These are phyloP conservation scores for Drosophila leontia DNA, from an alignment of 1,140 invertebrate genomes.

Conservation along the genomic window DNA sequence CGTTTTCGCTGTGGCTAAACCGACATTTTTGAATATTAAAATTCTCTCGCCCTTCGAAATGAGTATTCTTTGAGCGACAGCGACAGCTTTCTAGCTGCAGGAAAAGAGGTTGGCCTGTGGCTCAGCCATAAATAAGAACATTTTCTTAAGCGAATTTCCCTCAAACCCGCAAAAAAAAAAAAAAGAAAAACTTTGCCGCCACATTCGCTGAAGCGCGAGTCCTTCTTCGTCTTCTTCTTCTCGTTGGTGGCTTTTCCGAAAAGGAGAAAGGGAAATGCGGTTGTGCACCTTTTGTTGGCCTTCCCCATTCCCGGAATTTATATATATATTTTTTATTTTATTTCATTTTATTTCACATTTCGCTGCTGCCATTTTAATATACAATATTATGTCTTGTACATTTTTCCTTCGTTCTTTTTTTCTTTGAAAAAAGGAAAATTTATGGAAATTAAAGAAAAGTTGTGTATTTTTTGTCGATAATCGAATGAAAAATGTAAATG, in stretches of 20 bases:
- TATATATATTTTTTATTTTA: constrained; percentile 50
- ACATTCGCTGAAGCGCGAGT: constrained; percentile 38
- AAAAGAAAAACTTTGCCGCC: constrained; percentile 42
- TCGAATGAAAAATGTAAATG: constrained; percentile 50
- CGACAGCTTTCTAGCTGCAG: not conserved
- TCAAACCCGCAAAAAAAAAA: constrained; percentile 4
- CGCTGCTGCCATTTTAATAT: constrained; percentile 50
- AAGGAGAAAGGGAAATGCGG: not conserved
- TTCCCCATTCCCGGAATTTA: constrained; percentile 42
- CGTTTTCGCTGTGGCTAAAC: constrained; percentile 9
- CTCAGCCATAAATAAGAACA: constrained; percentile 66
- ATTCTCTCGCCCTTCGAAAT: constrained; percentile 37
- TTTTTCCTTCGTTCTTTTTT: constrained; percentile 18
- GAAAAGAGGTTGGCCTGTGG: constrained; percentile 24
- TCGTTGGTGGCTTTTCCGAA: constrained; percentile 6
- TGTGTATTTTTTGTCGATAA: constrained; percentile 45
- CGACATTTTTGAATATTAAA: constrained; percentile 77
- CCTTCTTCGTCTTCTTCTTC: not conserved
- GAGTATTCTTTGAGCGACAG: constrained; percentile 37
- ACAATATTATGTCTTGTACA: constrained; percentile 46
- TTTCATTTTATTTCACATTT: constrained; percentile 64
- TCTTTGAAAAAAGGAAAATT: constrained; percentile 43
- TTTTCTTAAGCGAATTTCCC: constrained; percentile 53
- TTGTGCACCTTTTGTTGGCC: constrained; percentile 61
- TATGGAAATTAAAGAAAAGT: constrained; percentile 70